Conservation (phyloP, 2,113 vertebrate genomes). For the Lepus timidus region DNA sequence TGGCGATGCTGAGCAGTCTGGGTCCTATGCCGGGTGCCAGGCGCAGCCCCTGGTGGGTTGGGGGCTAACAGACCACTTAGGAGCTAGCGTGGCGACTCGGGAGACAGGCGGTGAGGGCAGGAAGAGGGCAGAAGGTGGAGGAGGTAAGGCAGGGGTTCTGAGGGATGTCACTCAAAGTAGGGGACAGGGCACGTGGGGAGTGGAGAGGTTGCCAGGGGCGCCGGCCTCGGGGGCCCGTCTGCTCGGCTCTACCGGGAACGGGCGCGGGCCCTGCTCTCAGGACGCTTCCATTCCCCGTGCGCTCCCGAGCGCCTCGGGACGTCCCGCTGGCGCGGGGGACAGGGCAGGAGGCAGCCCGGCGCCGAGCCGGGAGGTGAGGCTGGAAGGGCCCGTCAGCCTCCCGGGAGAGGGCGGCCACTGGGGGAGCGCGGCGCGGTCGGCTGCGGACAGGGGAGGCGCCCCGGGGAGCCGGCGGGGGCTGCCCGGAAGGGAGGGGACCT, state of each 20-base stretch:
- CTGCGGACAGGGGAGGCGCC: background rate
- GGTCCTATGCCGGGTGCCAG: background rate
- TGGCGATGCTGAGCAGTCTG: background rate
- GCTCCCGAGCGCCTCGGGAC: no score
- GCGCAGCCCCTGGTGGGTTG: background rate
- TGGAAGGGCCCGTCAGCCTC: background rate
- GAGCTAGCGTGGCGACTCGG: background rate
- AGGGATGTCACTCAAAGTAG: no score
- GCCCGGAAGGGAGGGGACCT: background rate
- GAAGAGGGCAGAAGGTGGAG: background rate
- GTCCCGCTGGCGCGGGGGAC: no score
- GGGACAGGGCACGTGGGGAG: accelerated
- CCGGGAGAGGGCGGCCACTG: background rate
- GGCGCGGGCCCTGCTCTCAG: background rate
- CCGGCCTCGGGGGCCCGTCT: background rate
- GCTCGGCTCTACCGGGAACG: accelerated
- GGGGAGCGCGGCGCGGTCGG: accelerated
- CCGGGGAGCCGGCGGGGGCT: accelerated
- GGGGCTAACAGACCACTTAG: background rate
- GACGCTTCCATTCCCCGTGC: background rate
- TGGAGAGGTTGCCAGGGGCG: accelerated
- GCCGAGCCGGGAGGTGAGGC: no score
- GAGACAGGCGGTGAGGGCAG: background rate
- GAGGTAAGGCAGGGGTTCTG: background rate
- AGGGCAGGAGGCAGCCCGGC: no score